A percentile compares a stretch with the other conserved stretches of the same genome.
These are phyloP conservation scores for Serilophus lunatus DNA, from an alignment of 2,113 vertebrate species.

Conservation along the genomic window DNA sequence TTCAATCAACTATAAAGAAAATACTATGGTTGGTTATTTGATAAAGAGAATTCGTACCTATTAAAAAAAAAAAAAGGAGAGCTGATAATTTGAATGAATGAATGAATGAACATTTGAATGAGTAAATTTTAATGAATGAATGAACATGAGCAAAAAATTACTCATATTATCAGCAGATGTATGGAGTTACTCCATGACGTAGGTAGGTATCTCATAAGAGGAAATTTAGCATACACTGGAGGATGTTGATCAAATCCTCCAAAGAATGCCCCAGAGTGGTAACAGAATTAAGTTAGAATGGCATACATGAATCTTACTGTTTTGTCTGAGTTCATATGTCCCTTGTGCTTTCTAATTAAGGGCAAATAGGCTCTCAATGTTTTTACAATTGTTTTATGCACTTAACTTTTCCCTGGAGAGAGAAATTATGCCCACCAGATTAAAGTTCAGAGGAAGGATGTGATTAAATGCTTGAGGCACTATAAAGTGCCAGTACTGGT, in stretches of 20 bases:
- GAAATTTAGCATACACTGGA: not conserved
- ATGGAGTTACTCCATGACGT: not conserved
- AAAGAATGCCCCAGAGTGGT: not conserved
- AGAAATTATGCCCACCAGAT: conserved; percentile 35
- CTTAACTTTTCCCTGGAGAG: conserved; percentile 27
- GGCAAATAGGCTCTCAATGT: not conserved
- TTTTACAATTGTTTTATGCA: conserved; percentile 37
- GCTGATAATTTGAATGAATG: not conserved
- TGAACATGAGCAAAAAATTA: not conserved
- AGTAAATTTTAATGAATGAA: not conserved
- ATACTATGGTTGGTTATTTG: not conserved
- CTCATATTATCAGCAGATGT: not conserved
- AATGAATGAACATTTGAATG: not conserved
- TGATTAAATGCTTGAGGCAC: conserved; percentile 22
- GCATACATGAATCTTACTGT: not conserved
- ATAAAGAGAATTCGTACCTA: not conserved
- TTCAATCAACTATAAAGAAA: not conserved
- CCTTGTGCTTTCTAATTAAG: conserved; percentile 32
- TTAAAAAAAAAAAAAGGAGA: not conserved
- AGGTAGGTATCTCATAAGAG: not conserved
- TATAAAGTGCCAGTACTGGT: not conserved
- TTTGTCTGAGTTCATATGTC: not conserved
- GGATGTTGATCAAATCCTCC: not conserved
- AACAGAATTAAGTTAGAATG: conserved; percentile 21
- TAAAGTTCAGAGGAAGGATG: conserved; percentile 42